Percentiles rank a stretch among this genome's conserved stretches.
Conservation (phyloP, 1,140 invertebrate species). For the Drosophila grimshawi region DNA sequence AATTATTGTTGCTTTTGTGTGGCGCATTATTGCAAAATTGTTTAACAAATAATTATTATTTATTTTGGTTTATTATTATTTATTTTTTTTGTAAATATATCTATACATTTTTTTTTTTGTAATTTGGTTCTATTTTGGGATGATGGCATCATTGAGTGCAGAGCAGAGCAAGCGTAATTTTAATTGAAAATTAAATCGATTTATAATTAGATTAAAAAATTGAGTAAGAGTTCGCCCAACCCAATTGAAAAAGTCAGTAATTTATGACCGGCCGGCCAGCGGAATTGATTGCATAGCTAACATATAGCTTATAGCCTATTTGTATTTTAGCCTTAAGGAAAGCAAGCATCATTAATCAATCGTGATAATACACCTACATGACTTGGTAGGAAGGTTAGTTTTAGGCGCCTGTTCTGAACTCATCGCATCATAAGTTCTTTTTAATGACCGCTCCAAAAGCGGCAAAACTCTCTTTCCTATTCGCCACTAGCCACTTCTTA, state of each 20-base stretch:
- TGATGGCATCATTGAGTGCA: constrained; percentile 70
- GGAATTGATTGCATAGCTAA: constrained; percentile 29
- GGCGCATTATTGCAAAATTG: constrained; percentile 57
- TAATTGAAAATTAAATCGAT: constrained; percentile 31
- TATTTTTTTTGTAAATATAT: neutral
- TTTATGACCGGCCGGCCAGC: constrained; percentile 37
- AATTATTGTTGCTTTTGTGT: constrained; percentile 68
- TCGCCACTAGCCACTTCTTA: constrained; percentile 43
- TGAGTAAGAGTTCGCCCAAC: constrained; percentile 6
- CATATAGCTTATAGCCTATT: constrained; percentile 2
- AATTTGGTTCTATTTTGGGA: constrained; percentile 50
- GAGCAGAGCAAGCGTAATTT: constrained; percentile 62
- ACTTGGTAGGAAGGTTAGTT: constrained; percentile 5
- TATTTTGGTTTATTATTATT: constrained; percentile 17
- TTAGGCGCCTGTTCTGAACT: constrained; percentile 47
- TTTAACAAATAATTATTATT: constrained; percentile 20
- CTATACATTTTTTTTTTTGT: constrained; percentile 13
- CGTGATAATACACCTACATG: neutral
- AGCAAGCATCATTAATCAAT: neutral
- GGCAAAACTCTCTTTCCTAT: constrained; percentile 21
- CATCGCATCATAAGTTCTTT: constrained; percentile 36
- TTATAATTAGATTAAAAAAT: constrained; percentile 30
- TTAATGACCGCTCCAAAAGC: neutral
- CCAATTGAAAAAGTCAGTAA: constrained; percentile 55
- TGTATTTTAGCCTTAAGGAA: constrained; percentile 32